These are phyloP conservation scores for Callipepla squamata DNA, from an alignment of 2,113 vertebrate genomes.

Conservation along the genomic window DNA sequence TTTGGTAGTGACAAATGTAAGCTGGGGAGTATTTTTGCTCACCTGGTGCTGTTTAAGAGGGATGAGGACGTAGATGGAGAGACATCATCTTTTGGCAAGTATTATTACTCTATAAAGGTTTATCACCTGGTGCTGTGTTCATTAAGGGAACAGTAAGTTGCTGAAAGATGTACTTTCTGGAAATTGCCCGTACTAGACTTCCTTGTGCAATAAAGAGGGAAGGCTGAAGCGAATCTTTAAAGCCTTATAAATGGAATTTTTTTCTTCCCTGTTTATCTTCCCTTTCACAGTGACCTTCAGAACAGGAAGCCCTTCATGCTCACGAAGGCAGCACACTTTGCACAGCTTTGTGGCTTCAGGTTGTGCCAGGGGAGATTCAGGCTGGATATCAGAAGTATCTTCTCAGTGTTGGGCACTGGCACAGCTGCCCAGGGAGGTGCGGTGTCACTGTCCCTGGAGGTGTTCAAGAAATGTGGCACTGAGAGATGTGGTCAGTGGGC, in stretches of 20 bases:
- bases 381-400: too few species aligned
- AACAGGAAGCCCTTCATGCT: neutral
- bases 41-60: neutral
- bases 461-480: too few species aligned
- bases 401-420: too few species aligned
- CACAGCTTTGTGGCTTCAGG: neutral
- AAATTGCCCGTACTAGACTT: neutral
- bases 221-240: neutral
- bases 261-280: neutral
- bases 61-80: neutral
- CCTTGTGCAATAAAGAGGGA: neutral
- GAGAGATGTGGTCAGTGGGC: too few species aligned
- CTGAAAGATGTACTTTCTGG: neutral
- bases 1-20: slow-evolving; percentile 16
- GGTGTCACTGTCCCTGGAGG: too few species aligned
- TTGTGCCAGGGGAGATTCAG: too few species aligned
- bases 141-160: neutral
- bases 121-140: neutral
- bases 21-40: neutral
- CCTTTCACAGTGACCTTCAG: neutral
- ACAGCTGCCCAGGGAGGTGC: too few species aligned
- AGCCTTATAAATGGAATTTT: neutral
- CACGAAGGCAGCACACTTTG: rapidly evolving
- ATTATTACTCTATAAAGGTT: neutral
- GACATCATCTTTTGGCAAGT: neutral